Evolutionary conservation across 2,888 invertebrate species (phyloP).

Genomic region (Trichacis sp.): DNA sequence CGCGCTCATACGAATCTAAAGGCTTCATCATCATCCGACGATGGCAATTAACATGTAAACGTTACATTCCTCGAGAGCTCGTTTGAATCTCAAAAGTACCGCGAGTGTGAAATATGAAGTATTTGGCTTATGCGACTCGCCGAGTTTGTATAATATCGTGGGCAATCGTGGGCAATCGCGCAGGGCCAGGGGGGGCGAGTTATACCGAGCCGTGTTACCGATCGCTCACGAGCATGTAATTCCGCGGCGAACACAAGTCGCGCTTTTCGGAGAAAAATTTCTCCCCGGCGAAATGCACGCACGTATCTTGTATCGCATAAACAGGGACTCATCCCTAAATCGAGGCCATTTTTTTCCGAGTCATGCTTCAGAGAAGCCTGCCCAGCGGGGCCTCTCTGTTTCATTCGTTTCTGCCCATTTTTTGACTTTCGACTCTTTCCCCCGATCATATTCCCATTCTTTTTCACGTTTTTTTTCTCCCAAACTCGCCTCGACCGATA

Average conservation of each 20-base stretch:
- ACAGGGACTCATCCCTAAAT: slow-evolving; percentile 58
- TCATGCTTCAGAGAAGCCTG: slow-evolving; percentile 48
- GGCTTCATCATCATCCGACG: slow-evolving; percentile 5
- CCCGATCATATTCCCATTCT: too few species aligned
- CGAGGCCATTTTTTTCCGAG: slow-evolving; percentile 60
- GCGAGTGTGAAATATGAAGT: slow-evolving; percentile 39
- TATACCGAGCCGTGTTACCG: slow-evolving; percentile 33
- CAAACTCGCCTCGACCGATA: background rate
- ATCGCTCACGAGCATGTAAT: slow-evolving; percentile 47
- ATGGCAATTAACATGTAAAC: slow-evolving; percentile 18
- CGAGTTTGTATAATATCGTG: slow-evolving; percentile 27
- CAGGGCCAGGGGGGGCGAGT: background rate
- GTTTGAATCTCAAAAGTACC: slow-evolving; percentile 30
- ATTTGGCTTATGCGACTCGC: slow-evolving; percentile 40
- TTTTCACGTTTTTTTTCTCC: background rate
- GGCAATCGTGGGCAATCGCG: slow-evolving; percentile 10
- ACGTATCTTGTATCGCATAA: slow-evolving; percentile 44
- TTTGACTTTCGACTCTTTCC: slow-evolving; percentile 44
- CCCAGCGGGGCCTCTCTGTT: slow-evolving; percentile 65
- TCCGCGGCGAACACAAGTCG: slow-evolving; percentile 43
- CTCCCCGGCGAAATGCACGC: slow-evolving; percentile 44
- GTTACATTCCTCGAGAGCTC: slow-evolving; percentile 11
- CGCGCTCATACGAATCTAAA: background rate
- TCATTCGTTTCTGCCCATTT: slow-evolving; percentile 61
- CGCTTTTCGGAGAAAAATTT: slow-evolving; percentile 44